Base-by-base conservation (phyloP, 1,140 invertebrate species). In the Achatina immaculata region DNA sequence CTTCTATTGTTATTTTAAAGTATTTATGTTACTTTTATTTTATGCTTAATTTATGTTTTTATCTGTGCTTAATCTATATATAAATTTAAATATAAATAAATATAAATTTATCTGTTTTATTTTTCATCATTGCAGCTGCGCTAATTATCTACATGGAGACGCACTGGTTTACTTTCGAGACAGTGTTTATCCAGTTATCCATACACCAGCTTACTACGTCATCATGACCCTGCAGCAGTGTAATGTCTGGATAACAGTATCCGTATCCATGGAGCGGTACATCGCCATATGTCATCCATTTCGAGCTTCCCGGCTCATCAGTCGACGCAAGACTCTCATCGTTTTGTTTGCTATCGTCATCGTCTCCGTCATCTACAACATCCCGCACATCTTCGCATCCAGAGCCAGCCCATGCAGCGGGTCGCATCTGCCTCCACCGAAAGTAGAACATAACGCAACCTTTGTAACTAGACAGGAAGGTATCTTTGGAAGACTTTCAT, bases 161-260 rank as follows among this genome's bases (percentile, higher is more conserved):
- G n/a, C 43, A n/a, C 69, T 95, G 89, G 78, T 36, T 43, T 83
- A 83, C 69, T 89, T 86, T 72, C 85, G 80, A 38, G 84, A 90
- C 40, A 83, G 83, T 14, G 82, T 89, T n/a, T 90, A 89, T 76
- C 89, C 89, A 0, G 71, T 86, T 16, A 82, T 89, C n/a, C 86
- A 87, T 75, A 88, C 86, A 4, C 85, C 86, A 14, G 81, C 83
- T 43, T 86, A 85, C 58, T 90, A 85, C 72, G 83, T 88, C 19
- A 83, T 90, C 4, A 90, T 91, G 90, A 85, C 87, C 0, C 85
- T 89, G 14, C 90, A 91, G 82, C 85, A 88, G 75, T 83, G 84
- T 69, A 90, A 90, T 72, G 89, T 90, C 14, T 91, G 90, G 89
- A 82, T 89, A 31, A 91, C 90, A 0, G 89, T 91, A 1, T 85